phyloP scores from a whole-genome alignment of 2,888 invertebrate species.

The Ecliptopera silaceata region DNA sequence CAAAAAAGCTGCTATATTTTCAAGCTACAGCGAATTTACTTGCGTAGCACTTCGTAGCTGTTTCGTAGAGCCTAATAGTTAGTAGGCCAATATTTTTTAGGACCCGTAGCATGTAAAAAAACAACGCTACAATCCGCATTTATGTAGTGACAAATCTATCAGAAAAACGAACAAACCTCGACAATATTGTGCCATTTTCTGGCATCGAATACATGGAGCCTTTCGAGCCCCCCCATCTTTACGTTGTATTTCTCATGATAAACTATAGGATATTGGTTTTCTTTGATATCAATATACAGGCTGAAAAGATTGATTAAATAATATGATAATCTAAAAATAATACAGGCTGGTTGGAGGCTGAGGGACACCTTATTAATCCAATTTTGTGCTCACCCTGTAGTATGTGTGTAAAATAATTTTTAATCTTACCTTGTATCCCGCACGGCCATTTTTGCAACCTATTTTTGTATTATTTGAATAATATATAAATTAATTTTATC shows the following conservation, averaged over 20 bases:
- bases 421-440: not conserved
- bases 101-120: no score
- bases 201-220: slow-evolving; percentile 94
- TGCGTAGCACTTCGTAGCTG: not conserved
- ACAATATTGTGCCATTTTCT: slow-evolving; percentile 92
- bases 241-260: slow-evolving; percentile 92
- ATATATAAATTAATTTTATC: not conserved
- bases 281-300: slow-evolving; percentile 80
- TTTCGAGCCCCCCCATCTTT: slow-evolving; percentile 90
- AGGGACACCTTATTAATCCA: no score
- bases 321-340: no score
- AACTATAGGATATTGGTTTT: slow-evolving; percentile 89
- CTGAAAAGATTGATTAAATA: slow-evolving; percentile 50
- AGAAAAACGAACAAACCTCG: slow-evolving; percentile 67
- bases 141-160: not conserved
- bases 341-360: no score
- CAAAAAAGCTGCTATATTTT: no score
- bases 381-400: no score
- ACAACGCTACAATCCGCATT: no score
- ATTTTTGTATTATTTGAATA: not conserved
- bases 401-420: no score
- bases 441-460: not conserved
- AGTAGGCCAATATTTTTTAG: no score
- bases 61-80: not conserved
- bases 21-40: no score